Evolutionary conservation across 1,140 invertebrate species (phyloP).

Genomic region (Trichonephila inaurata): DNA sequence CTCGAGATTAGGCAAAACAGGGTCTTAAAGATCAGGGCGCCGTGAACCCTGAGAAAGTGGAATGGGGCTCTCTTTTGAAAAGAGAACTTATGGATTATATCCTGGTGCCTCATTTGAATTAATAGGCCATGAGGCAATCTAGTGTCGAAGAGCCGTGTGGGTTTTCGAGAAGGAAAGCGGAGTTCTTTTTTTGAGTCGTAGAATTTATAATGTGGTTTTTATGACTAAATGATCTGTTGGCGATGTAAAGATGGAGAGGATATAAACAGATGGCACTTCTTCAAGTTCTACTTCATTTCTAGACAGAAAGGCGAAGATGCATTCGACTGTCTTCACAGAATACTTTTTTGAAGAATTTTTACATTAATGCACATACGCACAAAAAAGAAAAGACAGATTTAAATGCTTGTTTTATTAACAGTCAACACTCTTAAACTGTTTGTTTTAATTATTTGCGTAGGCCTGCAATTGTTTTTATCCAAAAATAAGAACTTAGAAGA

Average conservation of each 20-base stretch:
- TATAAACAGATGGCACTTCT: neutral
- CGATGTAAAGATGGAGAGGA: neutral
- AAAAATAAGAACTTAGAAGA: too few species aligned
- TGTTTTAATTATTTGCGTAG: too few species aligned
- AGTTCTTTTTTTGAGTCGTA: neutral
- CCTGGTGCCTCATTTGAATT: neutral
- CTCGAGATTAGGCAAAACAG: constrained; percentile 66
- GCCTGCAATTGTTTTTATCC: too few species aligned
- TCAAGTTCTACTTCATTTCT: too few species aligned
- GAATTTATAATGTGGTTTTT: neutral
- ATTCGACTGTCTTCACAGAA: neutral
- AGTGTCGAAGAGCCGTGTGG: constrained; percentile 7
- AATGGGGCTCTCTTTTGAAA: constrained; percentile 34
- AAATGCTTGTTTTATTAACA: too few species aligned
- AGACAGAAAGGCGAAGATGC: too few species aligned
- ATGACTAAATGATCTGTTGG: neutral
- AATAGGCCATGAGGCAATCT: constrained; percentile 40
- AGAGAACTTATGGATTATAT: neutral
- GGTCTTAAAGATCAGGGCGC: constrained; percentile 55
- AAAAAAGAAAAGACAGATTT: too few species aligned
- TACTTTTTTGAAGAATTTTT: neutral
- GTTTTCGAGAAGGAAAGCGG: neutral
- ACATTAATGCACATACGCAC: too few species aligned
- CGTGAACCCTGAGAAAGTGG: constrained; percentile 48
- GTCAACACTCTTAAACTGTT: too few species aligned